A percentile compares a stretch with the other conserved stretches of the same genome.
phyloP scores from a whole-genome alignment of 2,888 invertebrate species.

The Andrena camellia region DNA sequence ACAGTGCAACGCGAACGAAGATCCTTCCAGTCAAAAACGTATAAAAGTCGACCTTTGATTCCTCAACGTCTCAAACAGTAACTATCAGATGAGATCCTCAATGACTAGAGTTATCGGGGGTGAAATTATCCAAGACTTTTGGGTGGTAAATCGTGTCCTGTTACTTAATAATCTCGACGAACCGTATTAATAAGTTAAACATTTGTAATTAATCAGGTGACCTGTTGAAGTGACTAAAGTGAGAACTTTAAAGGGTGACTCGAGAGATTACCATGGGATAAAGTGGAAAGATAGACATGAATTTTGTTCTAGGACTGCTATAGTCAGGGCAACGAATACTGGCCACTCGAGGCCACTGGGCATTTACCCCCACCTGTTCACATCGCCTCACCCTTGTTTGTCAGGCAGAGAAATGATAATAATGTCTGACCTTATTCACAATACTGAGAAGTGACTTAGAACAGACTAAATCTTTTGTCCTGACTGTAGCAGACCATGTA shows the following conservation, averaged over 20 bases:
- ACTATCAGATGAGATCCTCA: slow-evolving; percentile 30
- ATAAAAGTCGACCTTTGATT: slow-evolving; percentile 68
- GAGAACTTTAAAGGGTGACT: no score
- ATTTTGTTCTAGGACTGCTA: neutral
- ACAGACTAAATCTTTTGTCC: neutral
- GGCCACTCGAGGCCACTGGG: neutral
- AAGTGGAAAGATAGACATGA: no score
- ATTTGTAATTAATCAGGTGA: neutral
- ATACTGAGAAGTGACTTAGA: no score
- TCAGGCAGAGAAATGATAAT: no score
- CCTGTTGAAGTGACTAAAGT: neutral
- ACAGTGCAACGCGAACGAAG: slow-evolving; percentile 38
- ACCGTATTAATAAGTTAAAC: neutral
- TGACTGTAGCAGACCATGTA: neutral
- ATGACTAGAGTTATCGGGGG: neutral
- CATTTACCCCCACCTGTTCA: no score
- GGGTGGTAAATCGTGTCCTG: neutral
- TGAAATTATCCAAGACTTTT: neutral
- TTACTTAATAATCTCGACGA: neutral
- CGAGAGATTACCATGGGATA: no score
- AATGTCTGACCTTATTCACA: no score
- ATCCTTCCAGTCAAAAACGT: slow-evolving; percentile 58
- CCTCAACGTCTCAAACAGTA: slow-evolving; percentile 32
- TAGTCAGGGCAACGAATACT: neutral
- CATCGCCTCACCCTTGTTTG: no score